A percentile compares a stretch with the other conserved stretches of the same genome.
These are phyloP conservation scores for Sinocyclocheilus anshuiensis DNA, from an alignment of 2,113 vertebrate species.

Conservation along the genomic window DNA sequence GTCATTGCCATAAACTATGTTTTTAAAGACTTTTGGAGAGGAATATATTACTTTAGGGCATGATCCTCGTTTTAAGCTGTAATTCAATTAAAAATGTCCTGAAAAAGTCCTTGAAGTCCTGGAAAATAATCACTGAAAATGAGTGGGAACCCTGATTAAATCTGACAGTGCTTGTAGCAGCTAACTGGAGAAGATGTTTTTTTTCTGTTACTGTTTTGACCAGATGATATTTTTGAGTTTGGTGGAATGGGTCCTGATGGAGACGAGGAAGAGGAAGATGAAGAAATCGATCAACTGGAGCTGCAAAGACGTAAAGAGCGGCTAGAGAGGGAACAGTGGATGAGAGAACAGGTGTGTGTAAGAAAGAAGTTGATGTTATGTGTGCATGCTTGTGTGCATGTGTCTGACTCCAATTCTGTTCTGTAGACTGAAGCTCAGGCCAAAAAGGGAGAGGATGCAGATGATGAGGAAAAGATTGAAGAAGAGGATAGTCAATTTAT, in stretches of 20 bases:
- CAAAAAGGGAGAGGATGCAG: conserved; percentile 66
- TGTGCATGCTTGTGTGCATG: not conserved
- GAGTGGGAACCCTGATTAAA: no score
- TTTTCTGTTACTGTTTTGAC: not conserved
- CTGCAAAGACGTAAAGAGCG: conserved; percentile 87
- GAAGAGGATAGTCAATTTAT: conserved; percentile 91
- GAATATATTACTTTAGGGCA: no score
- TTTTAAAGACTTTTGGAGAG: no score
- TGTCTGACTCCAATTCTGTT: conserved; percentile 6
- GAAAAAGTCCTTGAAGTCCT: no score
- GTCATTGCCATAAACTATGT: no score
- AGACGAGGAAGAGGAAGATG: conserved; percentile 81
- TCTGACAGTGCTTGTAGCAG: not conserved
- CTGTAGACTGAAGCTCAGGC: conserved; percentile 78
- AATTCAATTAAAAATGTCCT: no score
- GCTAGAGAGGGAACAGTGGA: conserved; percentile 92
- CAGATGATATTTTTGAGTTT: conserved; percentile 69
- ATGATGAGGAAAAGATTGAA: conserved; percentile 80
- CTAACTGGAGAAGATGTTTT: not conserved
- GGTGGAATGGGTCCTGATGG: conserved; percentile 77
- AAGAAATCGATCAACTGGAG: conserved; percentile 83
- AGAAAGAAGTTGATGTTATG: conserved; percentile 51
- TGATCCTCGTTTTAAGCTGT: no score
- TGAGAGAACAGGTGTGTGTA: conserved; percentile 85
- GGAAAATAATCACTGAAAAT: no score